Evolutionary conservation across 2,113 vertebrate genomes (phyloP).

Genomic region (Amblyopsis rosae): DNA sequence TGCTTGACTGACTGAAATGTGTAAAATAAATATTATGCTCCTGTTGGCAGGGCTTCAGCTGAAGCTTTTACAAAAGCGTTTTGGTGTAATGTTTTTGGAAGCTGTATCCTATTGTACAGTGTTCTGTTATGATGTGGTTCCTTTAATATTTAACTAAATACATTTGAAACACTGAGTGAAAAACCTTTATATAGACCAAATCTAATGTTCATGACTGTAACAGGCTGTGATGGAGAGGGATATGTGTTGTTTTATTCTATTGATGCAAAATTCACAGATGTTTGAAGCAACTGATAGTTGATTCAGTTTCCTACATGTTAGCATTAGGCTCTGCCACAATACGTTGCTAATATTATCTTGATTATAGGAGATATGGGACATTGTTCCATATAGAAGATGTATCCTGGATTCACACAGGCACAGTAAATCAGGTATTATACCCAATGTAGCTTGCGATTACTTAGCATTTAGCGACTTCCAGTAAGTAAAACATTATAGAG

Average conservation of each 20-base stretch:
- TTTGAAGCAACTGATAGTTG: not conserved
- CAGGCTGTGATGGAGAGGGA: too few species aligned
- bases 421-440: not conserved
- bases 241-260: not conserved
- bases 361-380: slow-evolving; percentile 12
- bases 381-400: not conserved
- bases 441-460: not conserved
- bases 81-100: too few species aligned
- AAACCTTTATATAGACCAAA: too few species aligned
- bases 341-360: not conserved
- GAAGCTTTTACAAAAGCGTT: not conserved
- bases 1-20: not conserved
- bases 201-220: too few species aligned
- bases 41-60: not conserved
- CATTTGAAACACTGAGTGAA: too few species aligned
- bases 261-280: slow-evolving; percentile 14
- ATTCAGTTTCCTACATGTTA: not conserved
- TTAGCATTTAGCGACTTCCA: too few species aligned
- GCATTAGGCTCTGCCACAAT: not conserved
- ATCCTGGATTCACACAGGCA: not conserved
- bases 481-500: too few species aligned
- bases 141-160: too few species aligned
- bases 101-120: too few species aligned
- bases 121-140: too few species aligned
- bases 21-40: not conserved